phyloP scores from a whole-genome alignment of 37 sponge, comb jelly and placozoan genomes.

The Hexactinellida sp. region DNA sequence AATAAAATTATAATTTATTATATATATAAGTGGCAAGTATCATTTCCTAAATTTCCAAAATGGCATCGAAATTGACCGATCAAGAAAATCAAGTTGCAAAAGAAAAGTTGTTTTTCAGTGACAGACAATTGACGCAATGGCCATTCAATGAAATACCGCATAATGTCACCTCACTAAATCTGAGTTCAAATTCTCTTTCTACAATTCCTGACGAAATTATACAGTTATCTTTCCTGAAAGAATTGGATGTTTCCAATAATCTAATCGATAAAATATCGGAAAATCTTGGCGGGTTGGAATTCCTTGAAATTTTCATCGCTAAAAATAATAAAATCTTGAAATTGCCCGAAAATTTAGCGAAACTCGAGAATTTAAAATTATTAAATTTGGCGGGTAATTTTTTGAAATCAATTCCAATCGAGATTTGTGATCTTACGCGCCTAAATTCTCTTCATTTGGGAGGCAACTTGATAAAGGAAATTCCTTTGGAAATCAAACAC shows the following conservation, averaged over 20 bases:
- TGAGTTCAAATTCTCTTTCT: not conserved
- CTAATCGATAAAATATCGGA: not conserved
- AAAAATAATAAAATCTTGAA: constrained; percentile 20
- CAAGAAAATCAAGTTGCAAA: no score
- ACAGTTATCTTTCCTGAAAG: not conserved
- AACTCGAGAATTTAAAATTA: constrained; percentile 17
- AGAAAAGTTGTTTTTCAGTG: not conserved
- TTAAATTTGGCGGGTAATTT: constrained; percentile 58
- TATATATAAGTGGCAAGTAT: no score
- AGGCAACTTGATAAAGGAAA: constrained; percentile 20
- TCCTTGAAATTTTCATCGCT: not conserved
- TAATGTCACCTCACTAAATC: not conserved
- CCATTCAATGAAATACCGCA: not conserved
- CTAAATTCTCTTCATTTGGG: constrained; percentile 41
- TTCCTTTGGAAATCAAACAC: constrained; percentile 33
- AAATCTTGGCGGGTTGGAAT: not conserved
- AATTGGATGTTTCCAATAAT: constrained; percentile 2
- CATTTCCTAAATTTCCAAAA: no score
- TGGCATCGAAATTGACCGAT: no score
- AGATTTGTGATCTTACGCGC: constrained; percentile 18
- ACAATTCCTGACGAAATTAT: not conserved
- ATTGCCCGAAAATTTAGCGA: constrained; percentile 35
- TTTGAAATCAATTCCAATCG: constrained; percentile 42
- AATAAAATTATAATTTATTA: no score
- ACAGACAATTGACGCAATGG: not conserved